Conservation (phyloP, 2,113 vertebrate species). For the Thunnus thynnus region DNA sequence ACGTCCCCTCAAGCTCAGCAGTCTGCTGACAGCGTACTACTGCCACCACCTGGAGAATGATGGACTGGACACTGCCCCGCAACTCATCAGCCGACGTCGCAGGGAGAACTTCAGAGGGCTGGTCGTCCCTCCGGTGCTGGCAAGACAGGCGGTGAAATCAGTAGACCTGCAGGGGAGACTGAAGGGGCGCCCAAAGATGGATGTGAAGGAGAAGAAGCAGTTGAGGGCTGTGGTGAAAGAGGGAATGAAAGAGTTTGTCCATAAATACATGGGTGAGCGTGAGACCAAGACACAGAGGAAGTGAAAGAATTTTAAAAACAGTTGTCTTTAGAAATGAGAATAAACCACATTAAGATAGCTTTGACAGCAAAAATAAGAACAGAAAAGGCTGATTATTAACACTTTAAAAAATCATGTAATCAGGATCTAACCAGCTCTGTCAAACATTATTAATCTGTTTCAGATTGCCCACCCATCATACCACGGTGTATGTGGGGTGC, state of each 20-base stretch:
- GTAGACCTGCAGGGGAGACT: slow-evolving; percentile 73
- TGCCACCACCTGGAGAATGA: slow-evolving; percentile 58
- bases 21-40: slow-evolving; percentile 86
- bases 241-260: slow-evolving; percentile 82
- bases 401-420: background rate
- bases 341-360: too few species aligned
- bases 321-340: background rate
- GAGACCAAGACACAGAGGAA: background rate
- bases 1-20: slow-evolving; percentile 67
- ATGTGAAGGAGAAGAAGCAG: slow-evolving; percentile 20
- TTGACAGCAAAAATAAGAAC: too few species aligned
- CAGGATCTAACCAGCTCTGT: background rate
- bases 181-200: slow-evolving; percentile 34
- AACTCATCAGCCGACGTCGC: slow-evolving; percentile 82
- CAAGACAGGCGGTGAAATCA: slow-evolving; percentile 77
- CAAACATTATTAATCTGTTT: background rate
- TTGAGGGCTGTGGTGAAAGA: slow-evolving; percentile 69
- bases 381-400: too few species aligned
- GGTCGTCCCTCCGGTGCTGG: slow-evolving; percentile 49
- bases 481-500: slow-evolving; percentile 92
- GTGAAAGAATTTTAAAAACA: background rate
- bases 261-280: slow-evolving; percentile 86
- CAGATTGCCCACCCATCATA: slow-evolving; percentile 90
- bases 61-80: slow-evolving; percentile 49
- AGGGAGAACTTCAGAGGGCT: slow-evolving; percentile 81